These are phyloP conservation scores for Diplazon laetatorius DNA, from an alignment of 2,888 invertebrate genomes.

Conservation along the genomic window DNA sequence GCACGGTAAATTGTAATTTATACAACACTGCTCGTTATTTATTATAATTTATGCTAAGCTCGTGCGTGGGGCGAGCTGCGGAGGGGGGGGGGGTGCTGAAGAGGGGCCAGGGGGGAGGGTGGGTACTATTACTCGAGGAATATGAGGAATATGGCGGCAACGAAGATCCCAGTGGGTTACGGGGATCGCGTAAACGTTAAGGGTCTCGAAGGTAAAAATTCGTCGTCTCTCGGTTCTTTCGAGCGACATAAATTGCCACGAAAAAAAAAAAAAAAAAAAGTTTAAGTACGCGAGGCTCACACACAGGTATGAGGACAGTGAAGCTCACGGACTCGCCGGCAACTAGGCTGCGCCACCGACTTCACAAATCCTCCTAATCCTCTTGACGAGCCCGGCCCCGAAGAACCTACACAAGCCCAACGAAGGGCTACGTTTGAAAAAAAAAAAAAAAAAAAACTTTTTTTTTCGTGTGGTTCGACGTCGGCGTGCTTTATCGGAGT, in stretches of 20 bases:
- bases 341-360: slow-evolving; percentile 52
- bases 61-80: slow-evolving; percentile 35
- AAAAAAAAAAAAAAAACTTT: neutral
- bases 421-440: slow-evolving; percentile 26
- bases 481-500: slow-evolving; percentile 13
- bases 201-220: slow-evolving; percentile 57
- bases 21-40: slow-evolving; percentile 69
- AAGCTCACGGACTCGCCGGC: slow-evolving; percentile 62
- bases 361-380: slow-evolving; percentile 70
- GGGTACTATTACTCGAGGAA: slow-evolving; percentile 57
- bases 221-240: slow-evolving; percentile 55
- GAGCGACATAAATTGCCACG: slow-evolving; percentile 61
- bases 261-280: slow-evolving; percentile 47
- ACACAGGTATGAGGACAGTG: slow-evolving; percentile 62
- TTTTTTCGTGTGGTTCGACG: slow-evolving; percentile 2
- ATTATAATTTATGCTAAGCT: slow-evolving; percentile 76
- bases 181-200: slow-evolving; percentile 63
- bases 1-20: slow-evolving; percentile 62
- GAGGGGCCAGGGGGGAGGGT: neutral
- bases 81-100: too few relatives aligned
- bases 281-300: slow-evolving; percentile 51
- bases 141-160: slow-evolving; percentile 55
- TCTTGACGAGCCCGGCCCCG: slow-evolving; percentile 70
- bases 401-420: slow-evolving; percentile 42
- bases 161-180: slow-evolving; percentile 62